phyloP scores from a whole-genome alignment of 2,113 vertebrate species.

The Chaetodon trifascialis region DNA sequence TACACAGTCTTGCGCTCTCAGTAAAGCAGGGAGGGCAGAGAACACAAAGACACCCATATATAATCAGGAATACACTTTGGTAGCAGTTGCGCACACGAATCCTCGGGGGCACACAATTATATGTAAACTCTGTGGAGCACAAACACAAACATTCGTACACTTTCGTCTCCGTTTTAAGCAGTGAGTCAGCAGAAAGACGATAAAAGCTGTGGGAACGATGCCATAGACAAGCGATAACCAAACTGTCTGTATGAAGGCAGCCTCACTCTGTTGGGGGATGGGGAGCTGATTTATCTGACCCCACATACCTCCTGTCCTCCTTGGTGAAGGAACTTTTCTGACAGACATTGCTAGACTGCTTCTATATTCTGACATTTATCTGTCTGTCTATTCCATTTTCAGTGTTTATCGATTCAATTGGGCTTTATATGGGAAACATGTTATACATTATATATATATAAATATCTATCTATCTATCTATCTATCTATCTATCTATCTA shows the following conservation, averaged over 20 bases:
- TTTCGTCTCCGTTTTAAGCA: background rate
- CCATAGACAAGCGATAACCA: constrained; percentile 19
- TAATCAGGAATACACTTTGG: background rate
- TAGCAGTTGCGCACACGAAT: constrained; percentile 10
- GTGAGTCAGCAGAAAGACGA: constrained; percentile 7
- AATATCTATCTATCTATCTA: background rate
- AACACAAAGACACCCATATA: constrained; percentile 17
- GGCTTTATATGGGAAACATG: too few relatives aligned
- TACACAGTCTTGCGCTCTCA: background rate
- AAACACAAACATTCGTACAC: background rate
- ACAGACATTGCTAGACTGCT: background rate
- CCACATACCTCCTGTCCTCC: constrained; percentile 25
- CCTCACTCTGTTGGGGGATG: constrained; percentile 35
- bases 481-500: background rate
- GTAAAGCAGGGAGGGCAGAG: background rate
- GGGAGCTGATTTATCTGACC: constrained; percentile 42
- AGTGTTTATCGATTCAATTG: too few relatives aligned
- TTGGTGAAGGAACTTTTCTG: background rate
- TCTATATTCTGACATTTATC: background rate
- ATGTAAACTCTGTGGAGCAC: constrained; percentile 15
- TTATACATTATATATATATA: too few relatives aligned
- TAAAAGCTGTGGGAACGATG: constrained; percentile 22
- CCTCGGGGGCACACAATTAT: constrained; percentile 23
- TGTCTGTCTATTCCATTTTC: background rate
- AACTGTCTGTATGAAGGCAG: constrained; percentile 3